A percentile compares a stretch with the other conserved stretches of the same genome.
phyloP scores from a whole-genome alignment of 2,113 vertebrate species.

The Isurus oxyrinchus region DNA sequence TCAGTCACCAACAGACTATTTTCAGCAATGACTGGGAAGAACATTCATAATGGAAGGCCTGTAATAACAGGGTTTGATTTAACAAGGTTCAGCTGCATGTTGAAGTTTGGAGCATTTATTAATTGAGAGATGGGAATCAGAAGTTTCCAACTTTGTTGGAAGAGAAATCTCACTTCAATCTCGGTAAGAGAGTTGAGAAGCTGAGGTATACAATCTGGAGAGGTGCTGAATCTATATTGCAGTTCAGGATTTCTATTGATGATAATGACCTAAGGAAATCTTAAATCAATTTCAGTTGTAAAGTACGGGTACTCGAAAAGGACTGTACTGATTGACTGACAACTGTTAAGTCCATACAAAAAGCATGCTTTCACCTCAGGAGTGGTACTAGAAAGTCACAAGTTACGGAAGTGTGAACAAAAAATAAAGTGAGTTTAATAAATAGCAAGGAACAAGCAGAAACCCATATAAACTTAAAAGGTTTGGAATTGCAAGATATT shows the following conservation, averaged over 20 bases:
- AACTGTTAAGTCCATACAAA: not conserved
- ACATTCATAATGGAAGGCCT: not conserved
- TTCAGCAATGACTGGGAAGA: not conserved
- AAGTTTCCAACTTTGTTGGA: not conserved
- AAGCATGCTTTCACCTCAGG: not conserved
- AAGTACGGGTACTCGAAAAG: not conserved
- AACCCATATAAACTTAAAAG: not conserved
- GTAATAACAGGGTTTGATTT: not conserved
- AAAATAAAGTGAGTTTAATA: not conserved
- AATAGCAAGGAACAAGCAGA: not conserved
- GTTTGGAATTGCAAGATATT: not conserved
- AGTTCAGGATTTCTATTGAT: not conserved
- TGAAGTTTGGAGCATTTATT: not conserved
- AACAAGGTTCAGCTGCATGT: constrained; percentile 17
- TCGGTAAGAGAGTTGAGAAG: not conserved
- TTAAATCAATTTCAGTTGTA: not conserved
- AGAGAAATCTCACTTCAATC: not conserved
- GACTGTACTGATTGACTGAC: not conserved
- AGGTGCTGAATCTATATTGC: not conserved
- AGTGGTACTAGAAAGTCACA: not conserved
- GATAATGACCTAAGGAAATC: not conserved
- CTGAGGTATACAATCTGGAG: not conserved
- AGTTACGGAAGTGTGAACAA: not conserved
- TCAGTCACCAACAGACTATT: not conserved
- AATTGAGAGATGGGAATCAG: not conserved